phyloP scores from a whole-genome alignment of 2,888 invertebrate species.

The Phalera bucephala region DNA sequence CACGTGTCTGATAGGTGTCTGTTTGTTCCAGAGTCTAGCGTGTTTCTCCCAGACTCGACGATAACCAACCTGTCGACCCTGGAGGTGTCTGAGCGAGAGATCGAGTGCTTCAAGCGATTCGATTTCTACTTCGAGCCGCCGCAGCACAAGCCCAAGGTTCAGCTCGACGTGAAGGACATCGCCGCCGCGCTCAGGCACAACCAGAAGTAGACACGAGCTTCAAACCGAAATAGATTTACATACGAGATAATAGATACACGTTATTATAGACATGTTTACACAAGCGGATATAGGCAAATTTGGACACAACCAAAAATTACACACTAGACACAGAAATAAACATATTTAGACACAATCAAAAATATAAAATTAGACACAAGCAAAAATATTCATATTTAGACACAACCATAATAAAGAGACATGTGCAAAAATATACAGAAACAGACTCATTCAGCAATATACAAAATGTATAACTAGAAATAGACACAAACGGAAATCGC shows the following conservation, averaged over 20 bases:
- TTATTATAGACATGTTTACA: background rate
- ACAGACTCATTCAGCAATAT: too few relatives aligned
- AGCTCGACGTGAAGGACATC: slow-evolving; percentile 44
- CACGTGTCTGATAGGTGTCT: too few relatives aligned
- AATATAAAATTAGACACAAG: too few relatives aligned
- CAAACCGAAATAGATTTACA: too few relatives aligned
- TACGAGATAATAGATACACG: too few relatives aligned
- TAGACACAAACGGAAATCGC: too few relatives aligned
- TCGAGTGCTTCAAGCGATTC: slow-evolving; percentile 94
- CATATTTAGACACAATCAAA: too few relatives aligned
- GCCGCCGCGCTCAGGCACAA: slow-evolving; percentile 46
- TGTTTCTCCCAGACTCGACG: slow-evolving; percentile 91
- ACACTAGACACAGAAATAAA: background rate
- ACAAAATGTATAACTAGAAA: too few relatives aligned
- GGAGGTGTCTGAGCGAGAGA: slow-evolving; percentile 91
- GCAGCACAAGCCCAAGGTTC: slow-evolving; percentile 85
- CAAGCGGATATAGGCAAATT: background rate
- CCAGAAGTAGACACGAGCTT: slow-evolving; percentile 15
- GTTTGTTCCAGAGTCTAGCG: slow-evolving; percentile 73
- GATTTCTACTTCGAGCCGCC: slow-evolving; percentile 92
- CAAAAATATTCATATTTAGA: too few relatives aligned
- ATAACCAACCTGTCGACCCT: slow-evolving; percentile 90
- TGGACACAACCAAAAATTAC: background rate
- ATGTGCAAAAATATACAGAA: too few relatives aligned
- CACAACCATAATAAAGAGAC: too few relatives aligned